Conservation (phyloP, 2,113 vertebrate species). For the Corythornis vintsioides region DNA sequence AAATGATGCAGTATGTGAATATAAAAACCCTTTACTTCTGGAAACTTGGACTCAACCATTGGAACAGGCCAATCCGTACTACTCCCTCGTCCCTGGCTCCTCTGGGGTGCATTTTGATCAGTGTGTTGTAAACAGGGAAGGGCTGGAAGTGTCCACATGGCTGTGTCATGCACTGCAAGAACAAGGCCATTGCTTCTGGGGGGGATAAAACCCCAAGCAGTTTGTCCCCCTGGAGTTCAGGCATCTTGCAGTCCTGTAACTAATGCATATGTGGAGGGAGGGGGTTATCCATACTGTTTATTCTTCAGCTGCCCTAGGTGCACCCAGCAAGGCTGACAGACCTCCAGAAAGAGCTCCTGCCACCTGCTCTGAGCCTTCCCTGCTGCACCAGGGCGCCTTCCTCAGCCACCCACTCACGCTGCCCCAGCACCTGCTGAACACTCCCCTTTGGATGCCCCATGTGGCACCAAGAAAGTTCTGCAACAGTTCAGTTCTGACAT, state of each 20-base stretch:
- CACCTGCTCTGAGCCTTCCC: neutral
- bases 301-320: neutral
- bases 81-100: conserved; percentile 23
- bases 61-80: neutral
- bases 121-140: conserved; percentile 29
- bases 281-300: accelerated
- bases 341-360: neutral
- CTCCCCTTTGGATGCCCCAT: neutral
- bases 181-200: neutral
- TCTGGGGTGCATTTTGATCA: conserved; percentile 5
- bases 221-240: neutral
- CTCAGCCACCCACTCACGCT: neutral
- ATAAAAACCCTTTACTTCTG: conserved; percentile 46
- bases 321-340: neutral
- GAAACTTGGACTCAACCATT: conserved; percentile 63
- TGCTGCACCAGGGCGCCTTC: accelerated
- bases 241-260: neutral
- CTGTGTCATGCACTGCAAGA: neutral
- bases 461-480: accelerated
- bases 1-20: conserved; percentile 22
- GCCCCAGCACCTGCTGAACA: neutral
- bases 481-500: neutral
- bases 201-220: conserved; percentile 27
- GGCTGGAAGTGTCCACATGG: neutral
- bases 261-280: neutral